Percentiles rank a stretch among this genome's conserved stretches.
Evolutionary conservation across 2,113 vertebrate species (phyloP).

Genomic region (Saccopteryx bilineata): DNA sequence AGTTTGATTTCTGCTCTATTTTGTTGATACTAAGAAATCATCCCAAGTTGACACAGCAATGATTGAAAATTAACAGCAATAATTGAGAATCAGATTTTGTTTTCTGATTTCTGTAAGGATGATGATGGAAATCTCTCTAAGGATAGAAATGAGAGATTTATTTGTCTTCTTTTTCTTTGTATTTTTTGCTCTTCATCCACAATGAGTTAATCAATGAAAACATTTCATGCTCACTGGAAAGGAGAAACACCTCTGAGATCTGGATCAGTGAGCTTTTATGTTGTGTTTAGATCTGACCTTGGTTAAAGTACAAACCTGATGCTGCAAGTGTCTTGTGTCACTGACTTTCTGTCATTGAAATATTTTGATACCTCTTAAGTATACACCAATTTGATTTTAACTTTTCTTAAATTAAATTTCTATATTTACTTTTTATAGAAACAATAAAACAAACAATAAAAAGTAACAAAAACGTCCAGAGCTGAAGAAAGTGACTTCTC

Average conservation of each 20-base stretch:
- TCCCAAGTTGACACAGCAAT: neutral
- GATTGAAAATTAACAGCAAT: neutral
- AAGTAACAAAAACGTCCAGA: neutral
- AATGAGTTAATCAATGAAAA: neutral
- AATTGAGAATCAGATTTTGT: neutral
- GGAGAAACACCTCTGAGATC: neutral
- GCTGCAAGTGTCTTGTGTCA: neutral
- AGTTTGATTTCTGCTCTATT: neutral
- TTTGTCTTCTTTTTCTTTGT: neutral
- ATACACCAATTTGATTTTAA: neutral
- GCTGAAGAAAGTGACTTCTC: neutral
- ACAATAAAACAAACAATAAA: neutral
- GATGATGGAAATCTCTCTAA: neutral
- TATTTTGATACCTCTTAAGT: neutral
- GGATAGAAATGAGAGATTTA: neutral
- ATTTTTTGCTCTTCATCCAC: conserved; percentile 5
- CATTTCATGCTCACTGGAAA: neutral
- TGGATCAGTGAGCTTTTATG: neutral
- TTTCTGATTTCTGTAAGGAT: neutral
- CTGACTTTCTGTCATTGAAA: neutral
- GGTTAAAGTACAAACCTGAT: neutral
- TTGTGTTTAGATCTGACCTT: neutral
- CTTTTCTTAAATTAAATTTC: neutral
- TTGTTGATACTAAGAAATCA: neutral
- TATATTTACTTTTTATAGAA: neutral